These are phyloP conservation scores for Epinotia demarniana DNA, from an alignment of 2,888 invertebrate species.

Conservation along the genomic window DNA sequence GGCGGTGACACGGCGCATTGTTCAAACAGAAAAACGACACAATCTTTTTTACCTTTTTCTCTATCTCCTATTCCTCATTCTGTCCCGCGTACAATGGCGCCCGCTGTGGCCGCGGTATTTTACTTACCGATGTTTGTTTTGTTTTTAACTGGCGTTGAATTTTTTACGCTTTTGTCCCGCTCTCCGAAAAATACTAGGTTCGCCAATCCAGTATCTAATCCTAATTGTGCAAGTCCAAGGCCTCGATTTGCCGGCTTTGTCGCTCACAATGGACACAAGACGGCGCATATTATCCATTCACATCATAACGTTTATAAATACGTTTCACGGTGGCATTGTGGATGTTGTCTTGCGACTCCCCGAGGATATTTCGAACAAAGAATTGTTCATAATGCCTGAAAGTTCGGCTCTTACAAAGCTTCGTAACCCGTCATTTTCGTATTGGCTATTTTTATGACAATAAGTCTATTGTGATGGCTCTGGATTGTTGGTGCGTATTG, in stretches of 20 bases:
- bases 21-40: slow-evolving; percentile 82
- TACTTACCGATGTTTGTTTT: slow-evolving; percentile 70
- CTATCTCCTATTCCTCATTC: slow-evolving; percentile 69
- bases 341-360: slow-evolving; percentile 74
- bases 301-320: slow-evolving; percentile 83
- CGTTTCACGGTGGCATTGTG: slow-evolving; percentile 78
- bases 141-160: slow-evolving; percentile 41
- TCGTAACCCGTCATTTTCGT: slow-evolving; percentile 83
- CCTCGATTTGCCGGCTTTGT: slow-evolving; percentile 62
- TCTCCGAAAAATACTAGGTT: slow-evolving; percentile 46
- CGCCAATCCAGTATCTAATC: slow-evolving; percentile 67
- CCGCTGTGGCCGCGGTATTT: slow-evolving; percentile 74
- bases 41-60: slow-evolving; percentile 74
- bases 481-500: slow-evolving; percentile 72
- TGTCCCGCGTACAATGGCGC: slow-evolving; percentile 74
- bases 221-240: slow-evolving; percentile 77
- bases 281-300: slow-evolving; percentile 80
- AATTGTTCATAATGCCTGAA: slow-evolving; percentile 75
- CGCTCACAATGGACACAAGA: slow-evolving; percentile 65
- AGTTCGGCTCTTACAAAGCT: slow-evolving; percentile 73
- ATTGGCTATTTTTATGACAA: slow-evolving; percentile 84
- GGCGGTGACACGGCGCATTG: slow-evolving; percentile 80
- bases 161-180: slow-evolving; percentile 34
- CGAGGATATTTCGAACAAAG: slow-evolving; percentile 80
- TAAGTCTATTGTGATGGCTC: slow-evolving; percentile 72